phyloP scores from a whole-genome alignment of 1,140 invertebrate species.

The Drosophila sproati region DNA sequence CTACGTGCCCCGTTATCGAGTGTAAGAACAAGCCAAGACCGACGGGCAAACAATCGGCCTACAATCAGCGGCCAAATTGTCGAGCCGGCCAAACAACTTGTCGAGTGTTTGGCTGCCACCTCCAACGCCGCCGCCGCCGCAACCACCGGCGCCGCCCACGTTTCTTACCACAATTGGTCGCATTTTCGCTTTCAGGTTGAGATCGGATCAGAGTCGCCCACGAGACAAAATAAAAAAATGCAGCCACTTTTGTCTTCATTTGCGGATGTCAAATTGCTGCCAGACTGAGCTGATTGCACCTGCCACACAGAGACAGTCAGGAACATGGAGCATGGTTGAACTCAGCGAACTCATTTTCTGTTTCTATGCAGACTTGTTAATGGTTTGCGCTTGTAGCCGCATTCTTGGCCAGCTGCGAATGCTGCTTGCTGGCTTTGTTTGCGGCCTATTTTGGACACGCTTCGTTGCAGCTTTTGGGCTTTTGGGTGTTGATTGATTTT shows the following conservation, averaged over 20 bases:
- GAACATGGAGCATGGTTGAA: background rate
- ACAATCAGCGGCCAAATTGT: conserved; percentile 58
- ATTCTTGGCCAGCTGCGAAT: conserved; percentile 59
- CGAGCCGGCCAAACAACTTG: conserved; percentile 31
- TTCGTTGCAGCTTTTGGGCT: conserved; percentile 60
- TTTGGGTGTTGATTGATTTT: conserved; percentile 83
- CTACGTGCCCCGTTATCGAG: conserved; percentile 75
- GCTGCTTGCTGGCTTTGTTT: conserved; percentile 20
- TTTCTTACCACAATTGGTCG: conserved; percentile 25
- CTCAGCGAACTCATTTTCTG: conserved; percentile 10
- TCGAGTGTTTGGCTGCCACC: conserved; percentile 14
- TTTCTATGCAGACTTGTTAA: conserved; percentile 41
- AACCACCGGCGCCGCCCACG: conserved; percentile 19
- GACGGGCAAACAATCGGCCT: conserved; percentile 35
- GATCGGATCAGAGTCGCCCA: conserved; percentile 11
- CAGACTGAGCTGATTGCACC: conserved; percentile 44
- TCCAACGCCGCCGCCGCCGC: background rate
- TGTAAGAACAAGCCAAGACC: conserved; percentile 31
- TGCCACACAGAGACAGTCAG: conserved; percentile 12
- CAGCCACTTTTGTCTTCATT: conserved; percentile 26
- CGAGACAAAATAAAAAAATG: conserved; percentile 16
- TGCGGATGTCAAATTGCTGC: conserved; percentile 33
- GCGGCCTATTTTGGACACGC: conserved; percentile 33
- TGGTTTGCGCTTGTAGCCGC: conserved; percentile 40
- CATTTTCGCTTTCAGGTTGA: conserved; percentile 28